Evolutionary conservation across 1,140 invertebrate genomes (phyloP), one percentile per base, ranked within the genome.

Genomic region (Leptinotarsa lineolata): DNA sequence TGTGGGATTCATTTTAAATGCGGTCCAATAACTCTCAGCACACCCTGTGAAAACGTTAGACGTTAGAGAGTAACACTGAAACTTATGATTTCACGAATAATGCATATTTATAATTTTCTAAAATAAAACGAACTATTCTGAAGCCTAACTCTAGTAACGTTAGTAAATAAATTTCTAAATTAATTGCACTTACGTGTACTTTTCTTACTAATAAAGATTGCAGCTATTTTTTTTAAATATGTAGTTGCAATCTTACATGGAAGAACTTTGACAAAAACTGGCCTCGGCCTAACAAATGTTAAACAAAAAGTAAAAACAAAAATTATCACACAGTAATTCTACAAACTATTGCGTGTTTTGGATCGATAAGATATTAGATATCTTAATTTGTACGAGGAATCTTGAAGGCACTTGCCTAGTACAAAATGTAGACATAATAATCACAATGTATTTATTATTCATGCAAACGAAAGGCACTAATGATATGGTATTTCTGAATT

Each of bases 251-350:
- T 77, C 79, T 77, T 78, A 76, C 69, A 70, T 80, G 81, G 81
- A 82, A 82, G 81, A 82, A 81, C 81, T 73, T 76, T 78, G 81
- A 82, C 76, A 74, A 72, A 79, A 80, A 82, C 80, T 82, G 81
- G 81, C 81, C 80, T 77, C 39, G 76, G 80, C 81, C 81, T 80
- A 79, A 79, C 76, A 79, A 81, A 80, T 71, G 72, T 74, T 78
- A 81, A 82, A 80, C 68, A 78, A 78, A 81, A 80, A 78, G 69
- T 75, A 80, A 65, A 81, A 81, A 81, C 63, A 76, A 79, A 79
- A 81, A 77, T 71, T 81, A 83, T 83, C 80, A 83, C 81, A 81
- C 74, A 67, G 73, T 74, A 68, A 74, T 74, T 74, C 61, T 74
- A 39, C 30, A 74, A 67, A 68, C 73, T 74, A 74, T 74, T 74